Percentiles rank a stretch among this genome's conserved stretches.
Evolutionary conservation across 2,797 vertebrate genomes (phyloP).

Genomic region (Falco novaeseelandiae): DNA sequence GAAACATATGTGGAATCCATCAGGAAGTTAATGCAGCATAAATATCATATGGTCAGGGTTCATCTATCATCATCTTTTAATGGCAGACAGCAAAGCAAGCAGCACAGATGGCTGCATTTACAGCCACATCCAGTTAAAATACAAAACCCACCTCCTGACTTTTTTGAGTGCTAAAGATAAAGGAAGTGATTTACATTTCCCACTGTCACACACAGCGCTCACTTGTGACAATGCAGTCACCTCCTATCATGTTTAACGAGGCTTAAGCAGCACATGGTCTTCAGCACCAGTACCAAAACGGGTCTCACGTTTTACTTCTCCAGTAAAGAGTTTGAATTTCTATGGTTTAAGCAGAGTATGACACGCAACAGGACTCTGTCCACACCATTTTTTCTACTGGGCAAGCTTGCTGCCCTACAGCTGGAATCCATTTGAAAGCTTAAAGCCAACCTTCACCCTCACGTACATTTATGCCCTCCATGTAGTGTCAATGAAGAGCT

Average conservation of each 20-base stretch:
- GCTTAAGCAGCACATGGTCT: not conserved
- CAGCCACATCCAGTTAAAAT: not conserved
- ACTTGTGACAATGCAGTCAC: not conserved
- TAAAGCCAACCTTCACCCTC: not conserved
- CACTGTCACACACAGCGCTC: not conserved
- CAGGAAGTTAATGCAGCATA: constrained; percentile 3
- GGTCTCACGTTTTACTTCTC: not conserved
- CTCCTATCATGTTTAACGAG: fast-evolving
- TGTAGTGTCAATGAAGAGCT: not conserved
- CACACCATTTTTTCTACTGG: not conserved
- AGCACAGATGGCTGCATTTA: not conserved
- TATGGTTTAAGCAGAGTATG: not conserved
- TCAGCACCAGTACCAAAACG: not conserved
- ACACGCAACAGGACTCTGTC: not conserved
- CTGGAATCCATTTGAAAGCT: not conserved
- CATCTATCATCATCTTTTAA: not conserved
- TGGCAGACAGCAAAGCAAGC: not conserved
- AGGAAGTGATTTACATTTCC: not conserved
- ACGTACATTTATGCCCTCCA: not conserved
- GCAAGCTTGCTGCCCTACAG: not conserved
- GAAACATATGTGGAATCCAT: not conserved
- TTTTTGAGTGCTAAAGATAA: not conserved
- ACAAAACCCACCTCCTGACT: not conserved
- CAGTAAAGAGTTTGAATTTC: not conserved
- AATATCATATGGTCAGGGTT: not conserved